Conservation (phyloP, 2,888 invertebrate species). For the Hedya salicella region DNA sequence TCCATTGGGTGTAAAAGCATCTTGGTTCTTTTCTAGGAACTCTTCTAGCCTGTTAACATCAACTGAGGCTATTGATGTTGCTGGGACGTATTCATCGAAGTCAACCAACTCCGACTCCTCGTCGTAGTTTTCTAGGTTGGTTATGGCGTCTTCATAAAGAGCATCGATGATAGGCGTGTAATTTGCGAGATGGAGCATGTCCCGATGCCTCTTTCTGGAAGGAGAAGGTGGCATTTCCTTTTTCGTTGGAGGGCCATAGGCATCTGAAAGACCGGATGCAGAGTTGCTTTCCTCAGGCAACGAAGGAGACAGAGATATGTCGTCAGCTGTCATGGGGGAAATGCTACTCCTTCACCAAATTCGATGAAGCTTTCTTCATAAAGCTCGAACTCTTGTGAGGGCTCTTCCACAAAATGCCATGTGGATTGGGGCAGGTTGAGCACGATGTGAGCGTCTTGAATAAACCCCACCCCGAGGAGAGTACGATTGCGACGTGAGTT, state of each 20-base stretch:
- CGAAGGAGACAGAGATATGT: not conserved
- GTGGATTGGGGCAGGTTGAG: constrained; percentile 2
- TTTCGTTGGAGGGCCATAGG: constrained; percentile 4
- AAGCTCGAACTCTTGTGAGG: not conserved
- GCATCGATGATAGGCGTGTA: not conserved
- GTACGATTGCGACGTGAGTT: constrained; percentile 1
- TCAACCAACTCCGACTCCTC: not conserved
- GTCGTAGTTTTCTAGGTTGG: not conserved
- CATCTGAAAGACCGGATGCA: not conserved
- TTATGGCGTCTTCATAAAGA: constrained; percentile 3
- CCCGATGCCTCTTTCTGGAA: too few relatives aligned
- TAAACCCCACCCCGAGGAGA: constrained; percentile 1
- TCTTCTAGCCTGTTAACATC: not conserved
- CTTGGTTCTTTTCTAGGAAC: not conserved
- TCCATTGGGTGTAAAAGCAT: not conserved
- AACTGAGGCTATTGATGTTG: constrained; percentile 2
- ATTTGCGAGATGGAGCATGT: too few relatives aligned
- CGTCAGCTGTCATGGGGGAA: not conserved
- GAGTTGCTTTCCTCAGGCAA: constrained; percentile 11
- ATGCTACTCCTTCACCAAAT: not conserved
- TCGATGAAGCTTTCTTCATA: constrained; percentile 13
- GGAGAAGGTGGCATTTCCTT: not conserved
- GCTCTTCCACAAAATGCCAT: constrained; percentile 3
- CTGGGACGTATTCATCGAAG: constrained; percentile 2
- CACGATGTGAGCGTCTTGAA: constrained; percentile 1